Conservation (phyloP, 2,888 invertebrate genomes). For the Hyalella azteca region DNA sequence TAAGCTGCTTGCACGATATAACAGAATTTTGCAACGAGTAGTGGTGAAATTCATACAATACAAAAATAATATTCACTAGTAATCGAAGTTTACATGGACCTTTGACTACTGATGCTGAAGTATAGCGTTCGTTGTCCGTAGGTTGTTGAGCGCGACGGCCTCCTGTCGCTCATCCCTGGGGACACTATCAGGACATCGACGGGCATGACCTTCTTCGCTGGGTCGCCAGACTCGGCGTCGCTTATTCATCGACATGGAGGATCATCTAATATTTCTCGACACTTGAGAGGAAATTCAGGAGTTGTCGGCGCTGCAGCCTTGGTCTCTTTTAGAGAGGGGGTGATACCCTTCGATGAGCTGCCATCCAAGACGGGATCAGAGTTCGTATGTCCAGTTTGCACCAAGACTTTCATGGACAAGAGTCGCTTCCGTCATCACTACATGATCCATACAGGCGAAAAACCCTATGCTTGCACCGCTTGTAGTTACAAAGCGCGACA, state of each 20-base stretch:
- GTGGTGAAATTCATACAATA: no score
- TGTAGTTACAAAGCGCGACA: conserved; percentile 37
- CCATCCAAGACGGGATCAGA: neutral
- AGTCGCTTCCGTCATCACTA: conserved; percentile 22
- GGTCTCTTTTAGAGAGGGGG: neutral
- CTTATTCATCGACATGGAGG: no score
- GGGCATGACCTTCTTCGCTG: neutral
- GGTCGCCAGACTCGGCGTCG: neutral
- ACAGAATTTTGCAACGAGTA: no score
- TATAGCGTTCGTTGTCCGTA: conserved; percentile 24
- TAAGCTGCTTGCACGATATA: no score
- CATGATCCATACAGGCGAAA: conserved; percentile 18
- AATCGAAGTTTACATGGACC: no score
- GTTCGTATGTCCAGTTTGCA: conserved; percentile 19
- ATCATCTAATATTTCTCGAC: no score
- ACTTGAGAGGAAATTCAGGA: no score
- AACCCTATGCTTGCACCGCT: neutral
- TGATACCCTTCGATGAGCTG: neutral
- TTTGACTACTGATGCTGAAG: conserved; percentile 26
- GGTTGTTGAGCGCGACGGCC: neutral
- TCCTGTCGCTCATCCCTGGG: neutral
- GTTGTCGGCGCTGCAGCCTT: neutral
- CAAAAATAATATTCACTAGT: no score
- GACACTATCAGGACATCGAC: neutral
- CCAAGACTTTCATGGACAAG: conserved; percentile 6